phyloP scores from a whole-genome alignment of 2,113 vertebrate species.

The Terrapene triunguis region DNA sequence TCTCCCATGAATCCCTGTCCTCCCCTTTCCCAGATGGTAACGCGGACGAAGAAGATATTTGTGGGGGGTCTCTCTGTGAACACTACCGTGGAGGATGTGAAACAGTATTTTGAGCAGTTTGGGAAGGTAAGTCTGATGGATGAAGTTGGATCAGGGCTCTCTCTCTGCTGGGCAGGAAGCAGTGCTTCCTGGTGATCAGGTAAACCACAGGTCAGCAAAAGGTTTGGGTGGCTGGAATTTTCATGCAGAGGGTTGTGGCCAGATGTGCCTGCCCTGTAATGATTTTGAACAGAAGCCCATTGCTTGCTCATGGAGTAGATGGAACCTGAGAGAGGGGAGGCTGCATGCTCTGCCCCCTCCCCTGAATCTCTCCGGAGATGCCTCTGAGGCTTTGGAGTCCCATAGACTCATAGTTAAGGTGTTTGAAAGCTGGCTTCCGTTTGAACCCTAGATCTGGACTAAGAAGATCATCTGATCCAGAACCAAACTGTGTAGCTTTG shows the following conservation, averaged over 20 bases:
- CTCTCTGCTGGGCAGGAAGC: not conserved
- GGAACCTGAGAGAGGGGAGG: not conserved
- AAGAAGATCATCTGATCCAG: not conserved
- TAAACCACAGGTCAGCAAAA: constrained; percentile 36
- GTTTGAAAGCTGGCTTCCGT: not conserved
- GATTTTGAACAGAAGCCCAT: constrained; percentile 29
- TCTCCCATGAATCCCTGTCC: constrained; percentile 70
- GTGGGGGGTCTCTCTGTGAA: constrained; percentile 98
- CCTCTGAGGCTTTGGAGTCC: not conserved
- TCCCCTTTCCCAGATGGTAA: constrained; percentile 92
- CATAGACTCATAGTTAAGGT: not conserved
- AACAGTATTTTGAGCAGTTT: constrained; percentile 99
- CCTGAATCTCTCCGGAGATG: not conserved
- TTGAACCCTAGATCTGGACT: not conserved
- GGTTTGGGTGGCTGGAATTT: not conserved
- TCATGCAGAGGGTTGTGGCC: not conserved
- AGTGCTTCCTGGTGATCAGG: constrained; percentile 10
- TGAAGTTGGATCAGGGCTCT: constrained; percentile 19
- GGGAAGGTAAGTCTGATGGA: constrained; percentile 90
- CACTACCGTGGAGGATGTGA: constrained; percentile 98
- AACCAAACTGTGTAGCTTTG: not conserved
- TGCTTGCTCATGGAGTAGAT: not conserved
- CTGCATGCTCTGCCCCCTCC: not conserved
- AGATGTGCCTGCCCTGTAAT: constrained; percentile 9
- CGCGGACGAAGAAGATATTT: constrained; percentile 99